Percentiles rank a stretch among this genome's conserved stretches.
These are phyloP conservation scores for Pandion haliaetus DNA, from an alignment of 2,113 vertebrate species.

Conservation along the genomic window DNA sequence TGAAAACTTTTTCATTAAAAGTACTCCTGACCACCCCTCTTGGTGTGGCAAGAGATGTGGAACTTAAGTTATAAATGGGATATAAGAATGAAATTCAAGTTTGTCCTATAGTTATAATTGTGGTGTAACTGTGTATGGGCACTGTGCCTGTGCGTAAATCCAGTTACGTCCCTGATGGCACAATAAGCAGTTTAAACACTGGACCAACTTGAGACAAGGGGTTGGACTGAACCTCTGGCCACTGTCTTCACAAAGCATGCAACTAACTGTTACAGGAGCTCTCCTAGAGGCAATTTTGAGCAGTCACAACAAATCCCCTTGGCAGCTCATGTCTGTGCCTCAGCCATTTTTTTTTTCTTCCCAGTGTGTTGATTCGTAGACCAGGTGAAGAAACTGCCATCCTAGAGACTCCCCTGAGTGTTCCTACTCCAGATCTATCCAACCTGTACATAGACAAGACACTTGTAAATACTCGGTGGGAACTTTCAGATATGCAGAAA, in stretches of 20 bases:
- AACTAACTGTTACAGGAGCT: rapidly evolving
- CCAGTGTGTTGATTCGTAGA: background rate
- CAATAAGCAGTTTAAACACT: background rate
- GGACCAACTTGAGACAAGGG: background rate
- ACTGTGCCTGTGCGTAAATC: background rate
- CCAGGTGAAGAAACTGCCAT: background rate
- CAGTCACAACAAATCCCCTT: background rate
- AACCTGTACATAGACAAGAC: background rate
- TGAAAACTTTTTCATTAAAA: background rate
- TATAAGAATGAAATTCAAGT: background rate
- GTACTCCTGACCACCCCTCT: background rate
- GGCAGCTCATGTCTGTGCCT: background rate
- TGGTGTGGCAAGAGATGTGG: background rate
- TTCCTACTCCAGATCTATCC: background rate
- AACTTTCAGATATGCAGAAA: background rate
- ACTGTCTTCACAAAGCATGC: background rate
- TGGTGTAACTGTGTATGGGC: rapidly evolving
- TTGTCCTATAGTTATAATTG: background rate
- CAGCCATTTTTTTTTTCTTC: background rate
- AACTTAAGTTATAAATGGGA: background rate
- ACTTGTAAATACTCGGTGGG: background rate
- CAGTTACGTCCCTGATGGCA: background rate
- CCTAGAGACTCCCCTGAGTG: background rate
- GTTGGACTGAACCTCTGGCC: background rate
- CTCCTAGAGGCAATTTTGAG: background rate